Percentiles rank a stretch among this genome's conserved stretches.
Evolutionary conservation across 2,888 invertebrate species (phyloP).

Genomic region (Andrena marginata): DNA sequence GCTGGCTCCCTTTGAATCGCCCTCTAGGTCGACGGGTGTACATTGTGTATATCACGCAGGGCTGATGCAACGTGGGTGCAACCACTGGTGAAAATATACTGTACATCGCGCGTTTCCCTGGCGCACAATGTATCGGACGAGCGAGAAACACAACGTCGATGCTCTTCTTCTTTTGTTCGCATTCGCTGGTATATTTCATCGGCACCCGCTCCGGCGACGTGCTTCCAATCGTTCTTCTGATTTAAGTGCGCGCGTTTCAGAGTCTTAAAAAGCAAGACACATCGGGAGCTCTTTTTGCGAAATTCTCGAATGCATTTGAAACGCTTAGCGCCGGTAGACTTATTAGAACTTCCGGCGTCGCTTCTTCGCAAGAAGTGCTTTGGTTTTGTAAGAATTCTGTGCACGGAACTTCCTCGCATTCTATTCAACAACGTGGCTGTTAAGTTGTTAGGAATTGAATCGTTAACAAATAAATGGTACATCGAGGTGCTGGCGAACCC

Average conservation of each 20-base stretch:
- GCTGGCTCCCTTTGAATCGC: constrained; percentile 27
- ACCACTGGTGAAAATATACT: constrained; percentile 74
- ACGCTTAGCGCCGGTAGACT: not conserved
- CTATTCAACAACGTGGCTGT: not conserved
- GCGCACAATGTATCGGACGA: constrained; percentile 58
- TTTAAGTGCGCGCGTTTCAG: constrained; percentile 35
- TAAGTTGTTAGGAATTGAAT: not conserved
- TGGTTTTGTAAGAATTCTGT: not conserved
- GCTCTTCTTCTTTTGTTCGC: constrained; percentile 63
- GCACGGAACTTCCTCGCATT: not conserved
- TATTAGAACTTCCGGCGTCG: not conserved
- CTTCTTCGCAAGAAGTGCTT: not conserved
- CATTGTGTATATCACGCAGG: constrained; percentile 15
- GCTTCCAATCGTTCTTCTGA: constrained; percentile 44
- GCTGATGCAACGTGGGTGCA: constrained; percentile 53
- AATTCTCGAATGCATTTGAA: not conserved
- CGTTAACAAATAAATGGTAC: not conserved
- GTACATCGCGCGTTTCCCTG: constrained; percentile 64
- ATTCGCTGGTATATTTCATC: constrained; percentile 68
- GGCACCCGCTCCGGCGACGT: constrained; percentile 37
- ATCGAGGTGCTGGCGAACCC: not conserved
- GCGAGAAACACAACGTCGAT: constrained; percentile 53
- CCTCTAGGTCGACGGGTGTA: constrained; percentile 25
- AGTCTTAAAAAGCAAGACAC: constrained; percentile 36
- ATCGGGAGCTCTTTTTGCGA: not conserved